Percentiles rank a stretch among this genome's conserved stretches.
Evolutionary conservation across 2,797 vertebrate species (phyloP).

Genomic region (Rhinogobio ventralis): DNA sequence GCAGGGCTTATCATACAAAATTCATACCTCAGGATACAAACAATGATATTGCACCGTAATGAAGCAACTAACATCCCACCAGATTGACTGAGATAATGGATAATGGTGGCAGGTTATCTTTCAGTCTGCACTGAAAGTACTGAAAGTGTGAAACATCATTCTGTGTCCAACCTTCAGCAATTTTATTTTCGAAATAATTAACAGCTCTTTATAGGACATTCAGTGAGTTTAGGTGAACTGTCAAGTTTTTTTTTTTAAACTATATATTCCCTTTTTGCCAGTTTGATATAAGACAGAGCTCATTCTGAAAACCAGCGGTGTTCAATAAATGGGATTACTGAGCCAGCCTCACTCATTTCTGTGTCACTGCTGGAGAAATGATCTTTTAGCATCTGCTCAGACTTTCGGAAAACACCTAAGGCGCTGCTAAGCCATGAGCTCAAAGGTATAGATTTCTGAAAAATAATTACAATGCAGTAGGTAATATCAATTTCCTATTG

Average conservation of each 20-base stretch:
- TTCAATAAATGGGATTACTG: conserved; percentile 53
- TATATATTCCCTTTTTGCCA: not conserved
- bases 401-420: conserved; percentile 8
- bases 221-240: conserved; percentile 4
- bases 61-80: conserved; percentile 33
- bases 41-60: conserved; percentile 43
- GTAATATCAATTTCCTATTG: conserved; percentile 1
- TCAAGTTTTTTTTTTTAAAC: not conserved
- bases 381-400: conserved; percentile 42
- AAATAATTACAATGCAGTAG: conserved; percentile 16
- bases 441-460: conserved; percentile 40
- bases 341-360: conserved; percentile 42
- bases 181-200: conserved; percentile 10
- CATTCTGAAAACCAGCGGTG: conserved; percentile 32
- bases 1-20: conserved; percentile 46
- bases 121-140: conserved; percentile 3
- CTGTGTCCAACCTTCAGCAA: not conserved
- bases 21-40: conserved; percentile 50
- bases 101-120: conserved; percentile 6
- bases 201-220: conserved; percentile 28
- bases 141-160: not conserved
- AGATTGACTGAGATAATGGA: conserved; percentile 16
- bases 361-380: conserved; percentile 39
- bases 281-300: not conserved
- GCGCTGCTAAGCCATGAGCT: conserved; percentile 6